Percentiles rank a stretch among this genome's conserved stretches.
These are phyloP conservation scores for Microcebus griseorufus DNA, from an alignment of 2,113 vertebrate genomes.

Conservation along the genomic window DNA sequence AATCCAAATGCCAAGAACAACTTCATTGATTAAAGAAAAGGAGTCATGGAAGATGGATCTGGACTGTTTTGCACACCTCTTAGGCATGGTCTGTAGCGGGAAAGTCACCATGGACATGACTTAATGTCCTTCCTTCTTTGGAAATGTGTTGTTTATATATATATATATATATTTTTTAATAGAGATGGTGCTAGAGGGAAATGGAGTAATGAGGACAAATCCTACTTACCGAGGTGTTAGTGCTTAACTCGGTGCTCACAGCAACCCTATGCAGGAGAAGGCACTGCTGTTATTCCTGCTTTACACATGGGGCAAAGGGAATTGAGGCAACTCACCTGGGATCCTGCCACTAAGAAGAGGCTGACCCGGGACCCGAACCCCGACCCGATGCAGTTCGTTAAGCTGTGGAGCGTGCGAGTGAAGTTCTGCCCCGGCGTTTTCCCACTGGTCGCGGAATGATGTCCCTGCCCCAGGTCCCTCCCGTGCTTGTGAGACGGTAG, in stretches of 20 bases:
- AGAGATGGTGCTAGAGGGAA: not conserved
- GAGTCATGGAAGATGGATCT: not conserved
- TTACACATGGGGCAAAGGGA: not conserved
- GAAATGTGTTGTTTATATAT: too few relatives aligned
- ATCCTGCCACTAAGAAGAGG: not conserved
- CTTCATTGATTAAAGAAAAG: too few relatives aligned
- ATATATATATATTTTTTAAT: too few relatives aligned
- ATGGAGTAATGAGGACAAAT: too few relatives aligned
- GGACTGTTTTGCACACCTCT: accelerated
- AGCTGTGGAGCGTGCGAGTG: not conserved
- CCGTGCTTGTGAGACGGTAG: not conserved
- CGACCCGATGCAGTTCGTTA: accelerated
- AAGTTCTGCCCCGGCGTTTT: not conserved
- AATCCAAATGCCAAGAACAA: not conserved
- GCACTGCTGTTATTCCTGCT: accelerated
- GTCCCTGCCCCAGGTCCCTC: not conserved
- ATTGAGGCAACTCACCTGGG: not conserved
- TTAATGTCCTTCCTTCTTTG: not conserved
- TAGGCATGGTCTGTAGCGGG: not conserved
- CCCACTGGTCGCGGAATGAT: not conserved
- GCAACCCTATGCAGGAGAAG: accelerated
- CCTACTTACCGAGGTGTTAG: accelerated
- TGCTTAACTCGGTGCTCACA: not conserved
- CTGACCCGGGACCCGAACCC: not conserved
- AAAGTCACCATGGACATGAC: not conserved